A percentile compares a stretch with the other conserved stretches of the same genome.
Conservation (phyloP, 1,140 invertebrate species). For the Rhopalosiphum maidis region DNA sequence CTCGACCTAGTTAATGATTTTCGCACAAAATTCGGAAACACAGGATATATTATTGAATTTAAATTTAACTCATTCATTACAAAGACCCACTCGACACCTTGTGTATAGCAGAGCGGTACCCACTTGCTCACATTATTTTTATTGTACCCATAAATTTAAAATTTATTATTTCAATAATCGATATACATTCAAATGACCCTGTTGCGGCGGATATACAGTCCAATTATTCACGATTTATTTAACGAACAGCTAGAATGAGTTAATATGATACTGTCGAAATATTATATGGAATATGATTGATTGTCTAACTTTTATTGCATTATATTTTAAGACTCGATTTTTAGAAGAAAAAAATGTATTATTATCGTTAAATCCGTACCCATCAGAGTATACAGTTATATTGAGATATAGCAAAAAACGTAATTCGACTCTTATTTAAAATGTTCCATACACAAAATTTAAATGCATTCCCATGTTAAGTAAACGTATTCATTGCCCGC, state of each 20-base stretch:
- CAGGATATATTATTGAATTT: too few relatives aligned
- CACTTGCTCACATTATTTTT: too few relatives aligned
- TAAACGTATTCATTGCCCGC: not conserved
- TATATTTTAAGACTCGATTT: too few relatives aligned
- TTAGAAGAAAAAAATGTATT: not conserved
- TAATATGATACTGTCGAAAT: not conserved
- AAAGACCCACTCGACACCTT: too few relatives aligned
- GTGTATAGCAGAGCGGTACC: too few relatives aligned
- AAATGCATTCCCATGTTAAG: not conserved
- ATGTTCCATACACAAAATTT: not conserved
- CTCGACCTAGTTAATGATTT: too few relatives aligned
- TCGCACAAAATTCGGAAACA: too few relatives aligned
- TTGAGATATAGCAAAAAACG: not conserved
- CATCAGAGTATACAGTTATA: not conserved
- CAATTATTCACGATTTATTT: not conserved
- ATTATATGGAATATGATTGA: not conserved
- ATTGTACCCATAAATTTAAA: too few relatives aligned
- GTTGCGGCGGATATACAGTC: not conserved
- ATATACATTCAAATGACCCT: too few relatives aligned
- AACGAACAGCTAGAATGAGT: not conserved
- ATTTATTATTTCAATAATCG: too few relatives aligned
- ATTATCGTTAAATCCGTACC: not conserved
- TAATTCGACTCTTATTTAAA: not conserved
- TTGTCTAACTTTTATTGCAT: not conserved
- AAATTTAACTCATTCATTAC: too few relatives aligned